A percentile compares a stretch with the other conserved stretches of the same genome.
These are phyloP conservation scores for Rafetus swinhoei DNA, from an alignment of 2,113 vertebrate species.

Conservation along the genomic window DNA sequence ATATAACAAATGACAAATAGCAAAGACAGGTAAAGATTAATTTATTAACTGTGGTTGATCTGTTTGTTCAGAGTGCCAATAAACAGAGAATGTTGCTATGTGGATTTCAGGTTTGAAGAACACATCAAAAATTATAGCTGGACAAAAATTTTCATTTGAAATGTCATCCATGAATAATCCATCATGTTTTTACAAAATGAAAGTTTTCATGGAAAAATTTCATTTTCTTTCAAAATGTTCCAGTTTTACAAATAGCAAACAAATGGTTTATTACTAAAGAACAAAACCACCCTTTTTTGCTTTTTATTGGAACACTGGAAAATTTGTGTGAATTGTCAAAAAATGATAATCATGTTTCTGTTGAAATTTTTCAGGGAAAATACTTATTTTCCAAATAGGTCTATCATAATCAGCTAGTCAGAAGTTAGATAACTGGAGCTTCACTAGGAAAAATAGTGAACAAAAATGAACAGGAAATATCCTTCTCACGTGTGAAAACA, in stretches of 20 bases:
- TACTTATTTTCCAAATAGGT: not conserved
- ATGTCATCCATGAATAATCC: not conserved
- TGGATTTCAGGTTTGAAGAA: not conserved
- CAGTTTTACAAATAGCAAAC: too few species aligned
- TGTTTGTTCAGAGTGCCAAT: not conserved
- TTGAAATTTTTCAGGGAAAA: not conserved
- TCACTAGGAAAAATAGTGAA: not conserved
- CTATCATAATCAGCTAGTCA: not conserved
- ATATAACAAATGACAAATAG: not conserved
- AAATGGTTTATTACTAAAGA: too few species aligned
- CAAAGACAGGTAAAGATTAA: not conserved
- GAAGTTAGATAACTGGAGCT: not conserved
- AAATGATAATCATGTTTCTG: not conserved
- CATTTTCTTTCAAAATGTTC: too few species aligned
- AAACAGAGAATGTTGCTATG: not conserved
- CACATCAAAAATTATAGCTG: not conserved
- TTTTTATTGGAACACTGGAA: too few species aligned
- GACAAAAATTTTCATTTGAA: not conserved
- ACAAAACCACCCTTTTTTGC: too few species aligned
- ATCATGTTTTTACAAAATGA: not conserved
- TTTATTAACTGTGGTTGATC: not conserved
- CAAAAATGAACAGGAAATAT: not conserved
- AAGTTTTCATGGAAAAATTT: too few species aligned
- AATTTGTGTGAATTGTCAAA: not conserved
- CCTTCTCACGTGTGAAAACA: not conserved